Base-by-base conservation (phyloP, 2,888 invertebrate genomes). In the Cyaniris semiargus region DNA sequence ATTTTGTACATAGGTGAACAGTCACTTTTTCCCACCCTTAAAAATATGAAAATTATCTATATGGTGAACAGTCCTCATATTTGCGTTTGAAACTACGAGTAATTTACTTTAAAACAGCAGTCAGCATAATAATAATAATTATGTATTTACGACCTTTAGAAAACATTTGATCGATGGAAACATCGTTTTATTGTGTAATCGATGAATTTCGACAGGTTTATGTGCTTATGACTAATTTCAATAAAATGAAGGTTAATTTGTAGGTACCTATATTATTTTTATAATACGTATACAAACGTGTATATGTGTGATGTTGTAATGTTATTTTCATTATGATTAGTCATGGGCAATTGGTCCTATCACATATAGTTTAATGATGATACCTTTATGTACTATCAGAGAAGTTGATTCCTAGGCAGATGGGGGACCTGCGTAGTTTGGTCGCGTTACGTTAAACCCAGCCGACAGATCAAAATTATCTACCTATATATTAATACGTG, bases 191-290 rank as follows among this genome's bases (percentile, higher is more conserved):
- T 18, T 15, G 23, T 6, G 72, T 23, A 72, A 72, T 44, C 53
- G 48, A 74, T 74, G 53, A 48, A 74, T 74, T 74, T 74, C 74
- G 48, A 44, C 23, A 74, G 53, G 48, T 74, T 74, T 74, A 53
- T 21, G 38, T 48, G 27, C 44, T 23, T 23, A 53, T 71, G 70
- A 71, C 10, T 38, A 71, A 71, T 71, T n/a, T 3, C 27, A 23
- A 21, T 48, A 74, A 74, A 74, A 44, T 15, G 53, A 48, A 53
- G 74, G 74, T 27, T 74, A 74, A 53, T 53, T 23, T 74, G 72
- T 15, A 34, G n/a, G n/a, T n/a, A n/a, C n/a, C n/a, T n/a, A 38
- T 7, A 44, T 71, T 71, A n/a, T 71, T 38, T 71, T 71, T 70
- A 70, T 56, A n/a, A 23, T 8, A 6, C 27, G n/a, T n/a, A n/a